Evolutionary conservation across 2,113 vertebrate species (phyloP).

Genomic region (Lucifuga dentata): DNA sequence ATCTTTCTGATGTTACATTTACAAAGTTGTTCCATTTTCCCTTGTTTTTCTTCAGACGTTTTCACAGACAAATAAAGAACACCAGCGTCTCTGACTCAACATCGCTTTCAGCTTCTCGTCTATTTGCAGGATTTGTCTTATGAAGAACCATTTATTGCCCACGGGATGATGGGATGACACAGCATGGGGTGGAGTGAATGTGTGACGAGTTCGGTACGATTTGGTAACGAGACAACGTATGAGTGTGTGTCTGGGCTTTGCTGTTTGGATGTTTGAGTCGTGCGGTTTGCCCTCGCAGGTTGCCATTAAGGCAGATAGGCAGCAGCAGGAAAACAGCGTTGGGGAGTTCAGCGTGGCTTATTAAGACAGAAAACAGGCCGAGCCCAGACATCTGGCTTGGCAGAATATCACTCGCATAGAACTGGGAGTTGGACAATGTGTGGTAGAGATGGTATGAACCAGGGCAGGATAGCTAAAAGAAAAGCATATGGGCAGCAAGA

Average conservation of each 20-base stretch:
- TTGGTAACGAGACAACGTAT: conserved; percentile 35
- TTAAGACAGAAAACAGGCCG: conserved; percentile 41
- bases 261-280: conserved; percentile 45
- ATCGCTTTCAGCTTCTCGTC: neutral
- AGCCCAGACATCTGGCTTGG: conserved; percentile 35
- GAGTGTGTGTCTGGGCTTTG: conserved; percentile 41
- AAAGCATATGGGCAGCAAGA: conserved; percentile 19
- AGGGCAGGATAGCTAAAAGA: conserved; percentile 44
- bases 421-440: conserved; percentile 35
- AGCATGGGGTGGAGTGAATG: conserved; percentile 41
- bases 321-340: conserved; percentile 22
- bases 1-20: neutral
- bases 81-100: conserved; percentile 3
- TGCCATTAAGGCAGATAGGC: conserved; percentile 37
- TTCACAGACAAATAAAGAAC: conserved; percentile 1
- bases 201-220: conserved; percentile 27
- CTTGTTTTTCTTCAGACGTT: neutral
- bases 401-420: conserved; percentile 47
- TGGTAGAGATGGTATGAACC: conserved; percentile 36
- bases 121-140: conserved; percentile 7
- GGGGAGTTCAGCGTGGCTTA: conserved; percentile 28
- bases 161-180: conserved; percentile 25
- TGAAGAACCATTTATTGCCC: conserved; percentile 29
- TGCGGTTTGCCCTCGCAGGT: conserved; percentile 42
- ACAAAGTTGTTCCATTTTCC: neutral